These are phyloP conservation scores for Drosophila quadrilineata DNA, from an alignment of 1,140 invertebrate species.

Conservation along the genomic window DNA sequence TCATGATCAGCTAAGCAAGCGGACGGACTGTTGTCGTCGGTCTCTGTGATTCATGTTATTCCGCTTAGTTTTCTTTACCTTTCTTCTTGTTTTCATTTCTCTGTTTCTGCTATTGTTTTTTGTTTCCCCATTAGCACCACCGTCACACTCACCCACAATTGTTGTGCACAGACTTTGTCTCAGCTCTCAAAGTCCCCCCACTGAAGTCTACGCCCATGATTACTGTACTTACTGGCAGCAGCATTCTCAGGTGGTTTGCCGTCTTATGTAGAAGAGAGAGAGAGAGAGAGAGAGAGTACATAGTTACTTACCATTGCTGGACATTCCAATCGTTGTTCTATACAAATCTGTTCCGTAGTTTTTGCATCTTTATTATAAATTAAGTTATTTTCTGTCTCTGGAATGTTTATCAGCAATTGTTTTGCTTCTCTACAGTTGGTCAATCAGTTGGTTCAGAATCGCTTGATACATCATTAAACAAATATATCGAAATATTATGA, in stretches of 20 bases:
- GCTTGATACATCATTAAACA: too few relatives aligned
- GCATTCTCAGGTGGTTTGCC: slow-evolving; percentile 70
- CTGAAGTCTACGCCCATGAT: background rate
- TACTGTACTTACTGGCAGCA: slow-evolving; percentile 24
- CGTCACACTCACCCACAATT: slow-evolving; percentile 32
- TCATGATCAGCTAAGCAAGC: slow-evolving; percentile 74
- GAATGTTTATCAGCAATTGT: slow-evolving; percentile 58
- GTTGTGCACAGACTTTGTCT: slow-evolving; percentile 4
- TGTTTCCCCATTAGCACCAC: slow-evolving; percentile 28
- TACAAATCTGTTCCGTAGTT: slow-evolving; percentile 66
- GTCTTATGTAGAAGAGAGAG: slow-evolving; percentile 6
- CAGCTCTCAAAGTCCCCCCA: background rate
- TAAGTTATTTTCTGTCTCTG: slow-evolving; percentile 17
- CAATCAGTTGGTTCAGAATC: slow-evolving; percentile 5
- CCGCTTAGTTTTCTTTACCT: slow-evolving; percentile 1
- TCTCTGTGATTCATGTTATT: slow-evolving; percentile 66
- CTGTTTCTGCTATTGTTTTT: slow-evolving; percentile 36
- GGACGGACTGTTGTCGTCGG: slow-evolving; percentile 14
- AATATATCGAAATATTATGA: too few relatives aligned
- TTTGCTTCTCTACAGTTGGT: slow-evolving; percentile 48
- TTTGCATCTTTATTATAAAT: slow-evolving; percentile 13
- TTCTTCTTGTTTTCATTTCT: slow-evolving; percentile 6
- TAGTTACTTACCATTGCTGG: too few relatives aligned
- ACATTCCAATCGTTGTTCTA: slow-evolving; percentile 25
- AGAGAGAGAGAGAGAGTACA: too few relatives aligned